Conservation (phyloP, 2,888 invertebrate genomes). For the Dolomedes plantarius region DNA sequence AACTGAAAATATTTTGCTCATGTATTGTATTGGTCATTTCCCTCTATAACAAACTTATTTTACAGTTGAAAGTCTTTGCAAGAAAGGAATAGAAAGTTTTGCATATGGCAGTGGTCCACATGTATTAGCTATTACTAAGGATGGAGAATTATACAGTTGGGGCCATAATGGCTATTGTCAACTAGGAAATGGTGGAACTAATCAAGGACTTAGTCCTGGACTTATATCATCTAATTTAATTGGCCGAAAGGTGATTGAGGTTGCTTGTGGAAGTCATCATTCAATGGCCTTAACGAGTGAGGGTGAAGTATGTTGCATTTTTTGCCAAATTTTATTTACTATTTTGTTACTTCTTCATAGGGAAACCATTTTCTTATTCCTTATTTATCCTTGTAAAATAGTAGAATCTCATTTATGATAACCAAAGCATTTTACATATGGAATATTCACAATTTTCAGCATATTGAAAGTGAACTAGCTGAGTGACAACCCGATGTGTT, state of each 20-base stretch:
- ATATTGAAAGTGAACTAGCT: too few species aligned
- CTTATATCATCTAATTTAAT: constrained; percentile 78
- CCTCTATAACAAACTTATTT: too few species aligned
- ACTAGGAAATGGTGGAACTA: constrained; percentile 80
- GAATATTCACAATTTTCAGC: too few species aligned
- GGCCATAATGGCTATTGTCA: constrained; percentile 81
- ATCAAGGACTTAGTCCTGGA: constrained; percentile 79
- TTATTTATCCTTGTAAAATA: neutral
- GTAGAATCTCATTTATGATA: neutral
- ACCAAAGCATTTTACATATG: too few species aligned
- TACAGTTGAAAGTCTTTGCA: constrained; percentile 79
- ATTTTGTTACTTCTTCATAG: too few species aligned
- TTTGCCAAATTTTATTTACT: too few species aligned
- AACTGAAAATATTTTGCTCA: too few species aligned
- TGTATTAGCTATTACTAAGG: constrained; percentile 80
- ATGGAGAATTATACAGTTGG: constrained; percentile 81
- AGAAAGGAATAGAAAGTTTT: constrained; percentile 79
- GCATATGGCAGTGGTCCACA: constrained; percentile 81
- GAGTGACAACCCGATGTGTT: too few species aligned
- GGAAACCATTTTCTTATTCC: neutral
- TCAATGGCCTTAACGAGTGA: constrained; percentile 80
- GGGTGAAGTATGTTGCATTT: constrained; percentile 81
- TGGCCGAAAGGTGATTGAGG: constrained; percentile 78
- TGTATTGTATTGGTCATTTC: too few species aligned
- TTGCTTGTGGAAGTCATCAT: constrained; percentile 82